A percentile compares a stretch with the other conserved stretches of the same genome.
phyloP scores from a whole-genome alignment of 2,888 invertebrate species.

The Dicyrtomina minuta region DNA sequence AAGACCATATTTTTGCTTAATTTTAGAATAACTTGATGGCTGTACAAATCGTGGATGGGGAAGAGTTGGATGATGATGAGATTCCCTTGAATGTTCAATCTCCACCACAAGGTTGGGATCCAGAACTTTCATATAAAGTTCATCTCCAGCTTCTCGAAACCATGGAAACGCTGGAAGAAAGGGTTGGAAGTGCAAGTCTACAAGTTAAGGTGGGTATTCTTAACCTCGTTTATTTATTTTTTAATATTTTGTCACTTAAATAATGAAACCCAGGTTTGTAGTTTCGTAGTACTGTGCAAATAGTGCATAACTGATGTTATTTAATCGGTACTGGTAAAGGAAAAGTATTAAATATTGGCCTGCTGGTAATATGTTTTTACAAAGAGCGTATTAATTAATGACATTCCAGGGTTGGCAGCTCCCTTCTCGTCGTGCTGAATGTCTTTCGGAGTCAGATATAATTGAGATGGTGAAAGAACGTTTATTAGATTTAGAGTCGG shows the following conservation, averaged over 20 bases:
- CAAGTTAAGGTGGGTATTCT: slow-evolving; percentile 69
- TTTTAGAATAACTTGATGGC: slow-evolving; percentile 23
- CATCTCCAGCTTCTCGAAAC: slow-evolving; percentile 77
- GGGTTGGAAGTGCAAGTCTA: slow-evolving; percentile 77
- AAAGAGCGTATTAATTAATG: too few relatives aligned
- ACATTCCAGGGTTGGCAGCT: slow-evolving; percentile 39
- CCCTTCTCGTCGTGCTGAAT: slow-evolving; percentile 28
- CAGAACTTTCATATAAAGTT: slow-evolving; percentile 73
- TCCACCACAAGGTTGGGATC: slow-evolving; percentile 62
- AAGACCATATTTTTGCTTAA: not conserved
- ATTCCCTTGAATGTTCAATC: slow-evolving; percentile 35
- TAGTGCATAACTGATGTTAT: too few relatives aligned
- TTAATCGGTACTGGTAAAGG: too few relatives aligned
- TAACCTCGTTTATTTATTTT: too few relatives aligned
- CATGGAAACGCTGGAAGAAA: slow-evolving; percentile 84
- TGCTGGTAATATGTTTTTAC: too few relatives aligned
- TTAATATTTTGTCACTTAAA: too few relatives aligned
- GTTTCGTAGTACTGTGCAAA: too few relatives aligned
- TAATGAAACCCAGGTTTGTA: too few relatives aligned
- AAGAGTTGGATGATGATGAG: slow-evolving; percentile 40
- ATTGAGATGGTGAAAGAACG: slow-evolving; percentile 68
- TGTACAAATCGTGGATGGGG: slow-evolving; percentile 33
- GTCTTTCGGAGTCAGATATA: slow-evolving; percentile 41
- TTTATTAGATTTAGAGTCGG: slow-evolving; percentile 79
- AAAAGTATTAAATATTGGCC: too few relatives aligned